Percentiles rank a stretch among this genome's conserved stretches.
Evolutionary conservation across 2,797 vertebrate species (phyloP).

Genomic region (Siniperca undulata): DNA sequence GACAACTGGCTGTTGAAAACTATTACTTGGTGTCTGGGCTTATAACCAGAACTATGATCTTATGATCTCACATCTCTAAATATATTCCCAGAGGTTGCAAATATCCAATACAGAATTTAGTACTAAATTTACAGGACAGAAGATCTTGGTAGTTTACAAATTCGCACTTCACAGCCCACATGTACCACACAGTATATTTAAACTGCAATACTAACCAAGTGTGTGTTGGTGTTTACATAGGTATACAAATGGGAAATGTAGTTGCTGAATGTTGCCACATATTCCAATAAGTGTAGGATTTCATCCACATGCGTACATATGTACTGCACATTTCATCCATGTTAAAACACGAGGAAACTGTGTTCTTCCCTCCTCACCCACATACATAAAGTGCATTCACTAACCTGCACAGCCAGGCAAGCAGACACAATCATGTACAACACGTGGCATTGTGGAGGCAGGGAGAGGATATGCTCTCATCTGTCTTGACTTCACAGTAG

Average conservation of each 20-base stretch:
- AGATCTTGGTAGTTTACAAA: no score
- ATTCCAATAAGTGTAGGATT: neutral
- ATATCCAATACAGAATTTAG: neutral
- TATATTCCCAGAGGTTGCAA: neutral
- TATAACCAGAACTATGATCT: neutral
- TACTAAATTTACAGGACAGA: neutral
- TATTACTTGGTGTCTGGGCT: neutral
- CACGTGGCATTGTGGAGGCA: neutral
- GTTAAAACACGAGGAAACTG: neutral
- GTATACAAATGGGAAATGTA: neutral
- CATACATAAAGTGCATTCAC: neutral
- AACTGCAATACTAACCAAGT: neutral
- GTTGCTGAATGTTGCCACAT: neutral
- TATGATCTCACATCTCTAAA: neutral
- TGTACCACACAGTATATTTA: neutral
- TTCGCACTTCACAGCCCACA: neutral
- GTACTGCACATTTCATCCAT: neutral
- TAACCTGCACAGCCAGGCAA: neutral
- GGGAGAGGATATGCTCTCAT: neutral
- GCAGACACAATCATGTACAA: neutral
- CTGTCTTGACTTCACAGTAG: neutral
- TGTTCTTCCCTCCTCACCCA: neutral
- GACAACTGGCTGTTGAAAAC: neutral
- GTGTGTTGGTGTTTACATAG: neutral
- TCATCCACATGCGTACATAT: neutral